These are phyloP conservation scores for Coecobrya sp. DNA, from an alignment of 2,888 invertebrate species.

Conservation along the genomic window DNA sequence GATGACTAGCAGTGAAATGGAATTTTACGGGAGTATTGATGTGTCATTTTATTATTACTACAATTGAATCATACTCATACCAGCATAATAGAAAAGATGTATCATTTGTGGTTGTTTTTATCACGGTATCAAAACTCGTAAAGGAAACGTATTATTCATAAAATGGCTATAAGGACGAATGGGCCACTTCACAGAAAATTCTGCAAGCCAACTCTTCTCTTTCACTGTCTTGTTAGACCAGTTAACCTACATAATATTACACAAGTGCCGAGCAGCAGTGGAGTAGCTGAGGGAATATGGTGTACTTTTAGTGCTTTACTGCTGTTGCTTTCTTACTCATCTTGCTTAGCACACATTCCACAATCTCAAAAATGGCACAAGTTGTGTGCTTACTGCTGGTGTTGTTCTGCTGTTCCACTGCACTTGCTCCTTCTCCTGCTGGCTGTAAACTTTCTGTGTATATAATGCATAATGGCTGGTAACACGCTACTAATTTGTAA, in stretches of 20 bases:
- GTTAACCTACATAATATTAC: slow-evolving; percentile 41
- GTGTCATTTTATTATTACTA: slow-evolving; percentile 26
- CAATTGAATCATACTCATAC: slow-evolving; percentile 21
- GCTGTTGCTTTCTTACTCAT: background rate
- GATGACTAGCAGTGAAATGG: background rate
- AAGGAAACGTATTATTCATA: slow-evolving; percentile 40
- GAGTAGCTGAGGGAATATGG: background rate
- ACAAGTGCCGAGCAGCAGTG: background rate
- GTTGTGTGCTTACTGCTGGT: background rate
- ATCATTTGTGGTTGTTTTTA: slow-evolving; percentile 28
- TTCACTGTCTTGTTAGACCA: slow-evolving; percentile 41
- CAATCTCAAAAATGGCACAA: slow-evolving; percentile 24
- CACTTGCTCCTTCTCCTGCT: background rate
- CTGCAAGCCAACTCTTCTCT: slow-evolving; percentile 16
- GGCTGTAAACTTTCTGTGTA: background rate
- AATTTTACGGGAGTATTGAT: background rate
- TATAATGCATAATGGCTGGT: background rate
- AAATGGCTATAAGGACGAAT: background rate
- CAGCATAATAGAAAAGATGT: slow-evolving; percentile 8
- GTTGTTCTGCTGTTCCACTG: slow-evolving; percentile 1
- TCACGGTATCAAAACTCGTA: background rate
- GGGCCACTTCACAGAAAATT: background rate
- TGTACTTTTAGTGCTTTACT: slow-evolving; percentile 19
- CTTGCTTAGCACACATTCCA: background rate
- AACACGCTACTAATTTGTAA: slow-evolving; percentile 50